These are phyloP conservation scores for Tipula helvola DNA, from an alignment of 2,888 invertebrate species.

Conservation along the genomic window DNA sequence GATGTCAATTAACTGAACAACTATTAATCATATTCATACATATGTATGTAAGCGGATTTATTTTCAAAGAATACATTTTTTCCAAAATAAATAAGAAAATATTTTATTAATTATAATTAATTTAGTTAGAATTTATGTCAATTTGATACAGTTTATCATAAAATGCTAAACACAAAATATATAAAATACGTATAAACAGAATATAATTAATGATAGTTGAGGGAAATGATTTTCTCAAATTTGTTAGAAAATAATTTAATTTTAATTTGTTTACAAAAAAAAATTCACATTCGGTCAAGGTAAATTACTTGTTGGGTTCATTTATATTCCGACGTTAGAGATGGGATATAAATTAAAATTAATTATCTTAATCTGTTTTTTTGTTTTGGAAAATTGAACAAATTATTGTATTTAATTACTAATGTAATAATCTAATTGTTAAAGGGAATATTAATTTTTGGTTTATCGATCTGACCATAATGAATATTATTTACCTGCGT, in stretches of 20 bases:
- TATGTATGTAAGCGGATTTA: background rate
- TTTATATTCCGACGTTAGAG: background rate
- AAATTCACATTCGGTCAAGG: background rate
- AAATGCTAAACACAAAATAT: background rate
- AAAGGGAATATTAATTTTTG: background rate
- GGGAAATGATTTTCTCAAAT: background rate
- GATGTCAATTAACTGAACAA: background rate
- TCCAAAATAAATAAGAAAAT: background rate
- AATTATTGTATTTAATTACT: background rate
- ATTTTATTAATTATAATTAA: background rate
- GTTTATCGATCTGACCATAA: background rate
- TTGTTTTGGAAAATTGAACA: background rate
- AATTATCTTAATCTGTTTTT: background rate
- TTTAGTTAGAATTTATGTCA: background rate
- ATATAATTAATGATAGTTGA: background rate
- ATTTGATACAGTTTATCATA: background rate
- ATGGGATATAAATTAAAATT: background rate
- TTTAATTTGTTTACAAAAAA: background rate
- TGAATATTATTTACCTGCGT: background rate
- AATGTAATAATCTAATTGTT: background rate
- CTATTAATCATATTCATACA: background rate
- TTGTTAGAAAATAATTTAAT: background rate
- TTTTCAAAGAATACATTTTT: background rate
- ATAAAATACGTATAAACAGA: background rate
- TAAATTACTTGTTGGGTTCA: background rate